Base-by-base conservation (phyloP, 2,888 invertebrate genomes). In the Koerneria pararmatus region DNA sequence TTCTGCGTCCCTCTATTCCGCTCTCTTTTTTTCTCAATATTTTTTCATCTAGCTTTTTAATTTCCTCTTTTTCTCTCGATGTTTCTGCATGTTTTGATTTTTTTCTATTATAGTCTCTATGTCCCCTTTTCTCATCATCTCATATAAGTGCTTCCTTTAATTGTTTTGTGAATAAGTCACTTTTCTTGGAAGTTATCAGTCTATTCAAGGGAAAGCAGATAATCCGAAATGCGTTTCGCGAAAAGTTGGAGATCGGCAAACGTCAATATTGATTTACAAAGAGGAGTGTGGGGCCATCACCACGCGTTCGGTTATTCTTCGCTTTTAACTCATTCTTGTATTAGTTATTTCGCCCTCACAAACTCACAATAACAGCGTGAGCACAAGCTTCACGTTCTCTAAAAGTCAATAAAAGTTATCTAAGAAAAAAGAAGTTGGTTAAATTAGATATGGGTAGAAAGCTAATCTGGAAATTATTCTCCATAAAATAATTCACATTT, bases 211-310 rank as follows among this genome's bases (percentile, higher is more conserved):
- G 11, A 79, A 79, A 65, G 77, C 82, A 8, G 73, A 79, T 53
- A 78, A 82, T 37, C 73, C 74, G 31, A 74, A 77, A 22, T 82
- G 82, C 67, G 70, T 77, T 1, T 74, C 80, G 4, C 62, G 75
- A 1, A 80, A 83, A n/a, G 69, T 67, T 8, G 82, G 80, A 22
- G 65, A 77, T 22, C 67, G 74, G 24, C 78, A 79, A 2, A 82
- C 82, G 11, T 78, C 78, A 8, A 81, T 82, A 31, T 70, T 71
- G 2, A 76, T 82, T 29, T 69, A 71, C 32, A 74, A 75, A 59
- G 71, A 78, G 48, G 72, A 75, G 41, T 82, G 82, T 67, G 82
- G 82, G 27, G 80, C 81, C n/a, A 71, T 71, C 22, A 82, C 77
- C 35, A 73, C 76, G 2, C 61, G 82, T 69, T 78, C 79, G 56